A percentile compares a stretch with the other conserved stretches of the same genome.
phyloP scores from a whole-genome alignment of 2,797 vertebrate genomes.

The Pyrocephalus nanus region DNA sequence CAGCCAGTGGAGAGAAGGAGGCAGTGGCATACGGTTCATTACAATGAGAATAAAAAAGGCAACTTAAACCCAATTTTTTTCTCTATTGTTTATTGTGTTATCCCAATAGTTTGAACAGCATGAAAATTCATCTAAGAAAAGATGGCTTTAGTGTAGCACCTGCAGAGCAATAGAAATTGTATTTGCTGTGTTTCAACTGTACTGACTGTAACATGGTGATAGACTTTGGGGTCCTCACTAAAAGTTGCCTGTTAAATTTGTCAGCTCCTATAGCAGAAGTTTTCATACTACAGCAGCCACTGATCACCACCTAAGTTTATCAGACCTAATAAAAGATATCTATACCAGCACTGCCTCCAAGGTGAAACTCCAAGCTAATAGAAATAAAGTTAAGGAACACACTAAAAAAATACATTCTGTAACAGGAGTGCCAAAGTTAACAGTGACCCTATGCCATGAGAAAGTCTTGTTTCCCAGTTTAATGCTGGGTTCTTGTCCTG shows the following conservation, averaged over 20 bases:
- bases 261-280: not conserved
- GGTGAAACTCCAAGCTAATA: not conserved
- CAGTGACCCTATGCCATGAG: accelerated
- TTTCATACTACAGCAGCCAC: not conserved
- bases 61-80: not conserved
- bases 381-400: not conserved
- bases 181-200: not conserved
- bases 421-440: not conserved
- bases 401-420: not conserved
- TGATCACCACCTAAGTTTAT: not conserved
- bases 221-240: not conserved
- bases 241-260: not conserved
- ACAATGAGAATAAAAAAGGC: not conserved
- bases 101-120: not conserved
- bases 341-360: not conserved
- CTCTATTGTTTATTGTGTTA: not conserved
- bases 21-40: not conserved
- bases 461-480: not conserved
- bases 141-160: not conserved
- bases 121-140: not conserved
- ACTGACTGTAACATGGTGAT: not conserved
- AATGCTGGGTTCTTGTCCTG: not conserved
- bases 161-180: not conserved
- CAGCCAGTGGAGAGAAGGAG: not conserved
- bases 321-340: not conserved